Evolutionary conservation across 2,888 invertebrate genomes (phyloP).

Genomic region (Subacronicta megacephala): DNA sequence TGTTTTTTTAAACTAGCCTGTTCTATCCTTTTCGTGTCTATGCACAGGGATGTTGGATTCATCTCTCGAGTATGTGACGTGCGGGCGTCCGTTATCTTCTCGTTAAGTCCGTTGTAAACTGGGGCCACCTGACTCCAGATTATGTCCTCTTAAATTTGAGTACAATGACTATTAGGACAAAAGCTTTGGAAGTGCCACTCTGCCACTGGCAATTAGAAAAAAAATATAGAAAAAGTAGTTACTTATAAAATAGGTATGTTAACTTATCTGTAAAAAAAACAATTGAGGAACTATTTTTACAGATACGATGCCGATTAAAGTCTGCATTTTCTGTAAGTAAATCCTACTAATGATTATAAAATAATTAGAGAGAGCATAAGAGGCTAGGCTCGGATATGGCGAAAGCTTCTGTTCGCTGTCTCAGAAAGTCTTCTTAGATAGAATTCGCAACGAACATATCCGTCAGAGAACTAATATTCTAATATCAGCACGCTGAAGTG

Average conservation of each 20-base stretch:
- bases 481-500: no score
- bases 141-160: slow-evolving; percentile 62
- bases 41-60: slow-evolving; percentile 79
- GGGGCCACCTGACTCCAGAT: slow-evolving; percentile 62
- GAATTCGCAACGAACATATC: no score
- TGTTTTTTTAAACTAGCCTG: background rate
- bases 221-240: no score
- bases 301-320: no score
- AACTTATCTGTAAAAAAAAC: background rate
- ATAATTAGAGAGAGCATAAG: no score
- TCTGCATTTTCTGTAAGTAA: no score
- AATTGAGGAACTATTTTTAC: background rate
- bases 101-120: slow-evolving; percentile 63
- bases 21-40: slow-evolving; percentile 59
- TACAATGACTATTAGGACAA: slow-evolving; percentile 44
- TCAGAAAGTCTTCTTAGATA: no score
- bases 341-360: no score
- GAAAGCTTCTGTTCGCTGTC: no score
- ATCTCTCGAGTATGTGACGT: slow-evolving; percentile 79
- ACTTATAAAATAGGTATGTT: no score
- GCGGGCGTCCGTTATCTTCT: slow-evolving; percentile 63
- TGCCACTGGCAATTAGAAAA: slow-evolving; percentile 16
- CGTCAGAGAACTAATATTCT: no score
- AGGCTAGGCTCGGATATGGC: no score
- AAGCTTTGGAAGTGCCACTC: slow-evolving; percentile 57